Evolutionary conservation across 2,797 vertebrate species (phyloP), one percentile per base, ranked within the genome.

Genomic region (Dermochelys coriacea): DNA sequence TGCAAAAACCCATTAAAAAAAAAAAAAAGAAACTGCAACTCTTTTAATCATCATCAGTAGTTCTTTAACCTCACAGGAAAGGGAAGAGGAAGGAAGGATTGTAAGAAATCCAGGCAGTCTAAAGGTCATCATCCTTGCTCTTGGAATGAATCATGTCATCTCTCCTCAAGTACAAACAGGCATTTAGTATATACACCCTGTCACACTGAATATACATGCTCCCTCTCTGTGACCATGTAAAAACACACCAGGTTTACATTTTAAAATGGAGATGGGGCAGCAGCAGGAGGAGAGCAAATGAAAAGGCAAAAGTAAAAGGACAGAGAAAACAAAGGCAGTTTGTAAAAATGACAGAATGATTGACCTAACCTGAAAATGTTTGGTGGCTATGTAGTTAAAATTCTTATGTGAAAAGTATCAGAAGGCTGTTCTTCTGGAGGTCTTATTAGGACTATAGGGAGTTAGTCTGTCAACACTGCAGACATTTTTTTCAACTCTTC

Each of bases 11-110:
- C 94, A 83, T 90, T 92, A 54, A 96, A 64, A 92, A 50, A 59
- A 95, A n/a, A 52, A 92, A 50, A 45, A 96, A 96, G 74, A 89
- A 94, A 94, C 91, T 64, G 59, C 74, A 89, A 45, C 64, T 88
- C 96, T 96, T 96, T 93, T 97, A 97, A 96, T 96, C 96, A 97
- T 97, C 93, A 84, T 93, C 93, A 94, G 80, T 86, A 94, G 96
- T 89, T 96, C 96, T 96, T 97, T 95, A 97, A 95, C 94, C 93
- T 94, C 87, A 94, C 94, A 96, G 96, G 96, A 97, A 97, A 94
- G 90, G 95, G 95, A 96, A 96, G 75, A 97, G 93, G 93, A 96
- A 96, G 94, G 93, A 93, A 86, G 93, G 59, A 61, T 79, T 94
- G 80, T 96, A 96, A 96, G 95, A 94, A 85, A 95, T 50, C 82